Evolutionary conservation across 2,888 invertebrate species (phyloP), one percentile per base, ranked within the genome.

Genomic region (Chrysolina americana): DNA sequence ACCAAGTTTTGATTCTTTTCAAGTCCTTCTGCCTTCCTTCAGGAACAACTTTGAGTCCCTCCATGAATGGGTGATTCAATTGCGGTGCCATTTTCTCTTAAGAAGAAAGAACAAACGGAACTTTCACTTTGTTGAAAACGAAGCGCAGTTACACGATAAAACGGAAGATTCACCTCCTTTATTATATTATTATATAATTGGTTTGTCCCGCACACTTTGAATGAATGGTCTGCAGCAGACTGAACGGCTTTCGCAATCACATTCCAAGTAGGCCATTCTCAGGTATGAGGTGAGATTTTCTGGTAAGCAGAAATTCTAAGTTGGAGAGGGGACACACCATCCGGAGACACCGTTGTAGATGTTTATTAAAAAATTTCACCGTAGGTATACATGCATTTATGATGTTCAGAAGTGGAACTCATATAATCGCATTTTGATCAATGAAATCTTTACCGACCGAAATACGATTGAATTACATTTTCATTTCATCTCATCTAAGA

Each of bases 1-100:
- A 91, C 92, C 92, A 92, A 77, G 89, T 89, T 81, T 89, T 89
- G 53, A 92, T 88, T 84, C 91, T 90, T 76, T 89, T 89, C 48
- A 92, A 84, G 70, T 92, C 92, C 41, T 91, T 91, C 6, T 90
- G 90, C 76, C 89, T 87, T 0, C 89, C 90, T 56, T 90, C 90
- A 0, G 92, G 91, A 48, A 87, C 76, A 17, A 90, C 87, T 78
- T 90, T 89, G 75, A 91, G 85, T 11, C 91, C 91, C 70, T 89
- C 89, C 76, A 91, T 85, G 83, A 92, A 92, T 28, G 92, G 92
- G 82, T 92, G 92, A 65, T 68, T 78, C 28, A 76, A 69, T 71
- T 80, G 81, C 70, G 81, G 75, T 53, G 77, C 78, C 76, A 76
- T 78, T 19, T 70, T 23, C 17, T 28, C 21, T 41, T 5, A 11